These are phyloP conservation scores for Thalassarche chlororhynchos DNA, from an alignment of 2,113 vertebrate species.

Conservation along the genomic window DNA sequence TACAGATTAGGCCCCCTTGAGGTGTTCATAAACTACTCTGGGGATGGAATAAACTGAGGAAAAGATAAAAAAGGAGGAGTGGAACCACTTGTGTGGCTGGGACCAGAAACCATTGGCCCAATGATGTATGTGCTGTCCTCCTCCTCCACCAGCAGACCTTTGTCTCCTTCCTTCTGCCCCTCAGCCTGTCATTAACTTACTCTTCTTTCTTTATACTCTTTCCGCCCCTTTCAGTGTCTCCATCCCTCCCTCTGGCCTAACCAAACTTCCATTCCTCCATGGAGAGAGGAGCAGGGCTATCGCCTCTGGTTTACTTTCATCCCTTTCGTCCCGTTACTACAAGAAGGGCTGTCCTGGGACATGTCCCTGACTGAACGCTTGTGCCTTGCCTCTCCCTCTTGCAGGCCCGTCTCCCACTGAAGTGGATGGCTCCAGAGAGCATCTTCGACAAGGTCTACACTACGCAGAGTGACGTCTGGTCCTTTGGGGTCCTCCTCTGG, in stretches of 20 bases:
- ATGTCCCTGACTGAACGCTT: neutral
- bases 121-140: neutral
- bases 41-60: neutral
- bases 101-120: neutral
- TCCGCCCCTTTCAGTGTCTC: neutral
- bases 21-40: neutral
- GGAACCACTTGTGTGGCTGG: neutral
- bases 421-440: slow-evolving; percentile 99
- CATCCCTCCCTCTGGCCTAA: neutral
- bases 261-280: neutral
- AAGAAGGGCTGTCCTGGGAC: neutral
- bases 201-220: neutral
- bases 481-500: slow-evolving; percentile 97
- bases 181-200: neutral
- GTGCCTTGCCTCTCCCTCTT: neutral
- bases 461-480: slow-evolving; percentile 98
- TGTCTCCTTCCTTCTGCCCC: neutral
- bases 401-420: slow-evolving; percentile 94
- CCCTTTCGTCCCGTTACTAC: neutral
- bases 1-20: neutral
- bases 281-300: neutral
- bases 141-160: neutral
- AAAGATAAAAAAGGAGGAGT: neutral
- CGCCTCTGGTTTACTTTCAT: neutral
- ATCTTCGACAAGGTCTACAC: slow-evolving; percentile 99